Evolutionary conservation across 2,888 invertebrate species (phyloP).

Genomic region (Plutella xylostella): DNA sequence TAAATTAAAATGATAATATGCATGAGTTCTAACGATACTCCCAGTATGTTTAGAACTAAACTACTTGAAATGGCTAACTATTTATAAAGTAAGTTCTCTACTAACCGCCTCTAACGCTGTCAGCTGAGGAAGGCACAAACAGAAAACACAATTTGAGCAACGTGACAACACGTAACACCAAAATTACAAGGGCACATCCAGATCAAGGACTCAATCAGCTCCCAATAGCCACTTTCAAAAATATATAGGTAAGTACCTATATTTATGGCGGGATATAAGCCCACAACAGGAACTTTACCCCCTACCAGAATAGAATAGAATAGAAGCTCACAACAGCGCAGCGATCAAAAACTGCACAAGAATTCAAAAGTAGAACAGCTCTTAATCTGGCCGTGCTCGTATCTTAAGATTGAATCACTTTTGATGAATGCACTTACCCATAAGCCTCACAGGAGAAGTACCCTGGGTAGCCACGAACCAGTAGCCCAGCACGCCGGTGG

Average conservation of each 20-base stretch:
- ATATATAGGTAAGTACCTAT: too few relatives aligned
- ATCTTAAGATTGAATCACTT: background rate
- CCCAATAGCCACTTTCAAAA: too few relatives aligned
- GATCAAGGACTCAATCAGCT: too few relatives aligned
- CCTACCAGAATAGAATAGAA: too few relatives aligned
- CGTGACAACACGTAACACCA: background rate
- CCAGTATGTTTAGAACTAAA: background rate
- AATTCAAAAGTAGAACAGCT: too few relatives aligned
- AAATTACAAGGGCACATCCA: background rate
- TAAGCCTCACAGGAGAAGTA: conserved; percentile 74
- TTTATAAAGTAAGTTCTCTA: conserved; percentile 22
- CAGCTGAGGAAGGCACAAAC: conserved; percentile 41
- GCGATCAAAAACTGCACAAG: too few relatives aligned
- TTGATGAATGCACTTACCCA: conserved; percentile 57
- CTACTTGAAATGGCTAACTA: background rate
- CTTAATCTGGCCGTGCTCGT: too few relatives aligned
- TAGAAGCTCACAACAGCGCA: too few relatives aligned
- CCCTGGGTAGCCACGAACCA: conserved; percentile 65
- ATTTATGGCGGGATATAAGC: too few relatives aligned
- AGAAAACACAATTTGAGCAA: conserved; percentile 22
- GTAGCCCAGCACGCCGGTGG: conserved; percentile 78
- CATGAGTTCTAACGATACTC: too few relatives aligned
- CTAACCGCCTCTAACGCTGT: conserved; percentile 47
- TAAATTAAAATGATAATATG: too few relatives aligned
- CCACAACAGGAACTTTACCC: too few relatives aligned